Base-by-base conservation (phyloP, 2,888 invertebrate genomes). In the Chelonus formosanus region DNA sequence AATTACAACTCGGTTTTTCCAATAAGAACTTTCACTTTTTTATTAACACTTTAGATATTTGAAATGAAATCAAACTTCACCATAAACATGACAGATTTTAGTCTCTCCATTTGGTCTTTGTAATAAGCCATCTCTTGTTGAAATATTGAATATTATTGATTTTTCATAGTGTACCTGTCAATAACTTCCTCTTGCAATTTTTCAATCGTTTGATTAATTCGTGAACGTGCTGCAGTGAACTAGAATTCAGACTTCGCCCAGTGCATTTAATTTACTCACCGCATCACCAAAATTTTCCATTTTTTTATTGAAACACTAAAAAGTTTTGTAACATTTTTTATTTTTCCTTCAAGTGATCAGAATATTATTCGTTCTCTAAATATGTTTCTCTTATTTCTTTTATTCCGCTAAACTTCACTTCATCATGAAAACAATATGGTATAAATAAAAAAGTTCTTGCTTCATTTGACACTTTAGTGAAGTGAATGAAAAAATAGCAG, bases 131-230 rank as follows among this genome's bases (percentile, higher is more conserved):
- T 36, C 8, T 20, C 48, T 55, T 36, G 71, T 40, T 40, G 6
- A 40, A 52, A 70, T 73, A 76, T 77, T 74, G 74, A 74, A 75
- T 80, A 77, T 81, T 59, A 35, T 48, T 64, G 48, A 57, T 58
- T 8, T 47, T 55, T 62, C 44, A 40, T 35, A 10, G 45, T 40
- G 59, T 43, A 44, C 70, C 77, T 78, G 76, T 79, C 80, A 77
- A 81, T 80, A 76, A 76, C 75, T 78, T 77, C 75, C 78, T 74
- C 74, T 72, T 76, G 67, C 76, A 75, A 78, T 80, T 80, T 77
- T 78, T 79, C 77, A 74, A 71, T 71, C 74, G 74, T 75, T 80
- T 80, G 79, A 81, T 80, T 79, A 78, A 80, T 80, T 69, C 47
- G 59, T 64, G 36, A 57, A 58, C 57, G 57, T 60, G 34, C 59